Percentiles rank a stretch among this genome's conserved stretches.
phyloP scores from a whole-genome alignment of 2,113 vertebrate species.

The Hymenochirus boettgeri region DNA sequence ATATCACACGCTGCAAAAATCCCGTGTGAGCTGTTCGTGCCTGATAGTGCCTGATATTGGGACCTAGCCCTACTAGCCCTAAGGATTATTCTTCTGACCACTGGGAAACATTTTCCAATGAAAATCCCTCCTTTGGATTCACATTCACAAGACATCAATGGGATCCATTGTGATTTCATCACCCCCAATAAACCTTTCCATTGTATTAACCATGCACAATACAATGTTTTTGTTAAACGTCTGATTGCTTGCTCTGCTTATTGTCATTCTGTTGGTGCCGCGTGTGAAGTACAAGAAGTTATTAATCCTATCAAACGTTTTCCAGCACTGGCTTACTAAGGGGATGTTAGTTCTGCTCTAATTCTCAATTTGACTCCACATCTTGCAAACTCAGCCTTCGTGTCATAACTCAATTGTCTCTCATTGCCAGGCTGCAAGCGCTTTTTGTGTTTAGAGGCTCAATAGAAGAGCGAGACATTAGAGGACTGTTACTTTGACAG shows the following conservation, averaged over 20 bases:
- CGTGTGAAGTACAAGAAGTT: background rate
- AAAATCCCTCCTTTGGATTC: too few species aligned
- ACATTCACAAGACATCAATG: too few species aligned
- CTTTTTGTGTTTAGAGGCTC: background rate
- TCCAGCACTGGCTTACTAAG: background rate
- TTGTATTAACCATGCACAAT: too few species aligned
- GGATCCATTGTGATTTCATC: too few species aligned
- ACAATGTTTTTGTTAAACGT: too few species aligned
- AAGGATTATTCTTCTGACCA: too few species aligned
- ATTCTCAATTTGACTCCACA: conserved; percentile 1
- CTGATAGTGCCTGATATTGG: too few species aligned
- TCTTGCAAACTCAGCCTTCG: background rate
- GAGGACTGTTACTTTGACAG: background rate
- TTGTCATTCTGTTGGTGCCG: background rate
- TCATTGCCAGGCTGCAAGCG: background rate
- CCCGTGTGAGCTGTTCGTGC: too few species aligned
- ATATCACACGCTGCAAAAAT: too few species aligned
- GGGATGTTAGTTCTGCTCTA: background rate
- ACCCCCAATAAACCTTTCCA: too few species aligned
- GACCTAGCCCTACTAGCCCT: too few species aligned
- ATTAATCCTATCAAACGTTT: background rate
- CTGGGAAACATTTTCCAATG: too few species aligned
- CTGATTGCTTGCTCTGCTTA: background rate
- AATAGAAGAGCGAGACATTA: background rate
- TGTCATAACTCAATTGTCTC: background rate